Evolutionary conservation across 1,140 invertebrate species (phyloP), one percentile per base, ranked within the genome.

Genomic region (Cydia fagiglandana): DNA sequence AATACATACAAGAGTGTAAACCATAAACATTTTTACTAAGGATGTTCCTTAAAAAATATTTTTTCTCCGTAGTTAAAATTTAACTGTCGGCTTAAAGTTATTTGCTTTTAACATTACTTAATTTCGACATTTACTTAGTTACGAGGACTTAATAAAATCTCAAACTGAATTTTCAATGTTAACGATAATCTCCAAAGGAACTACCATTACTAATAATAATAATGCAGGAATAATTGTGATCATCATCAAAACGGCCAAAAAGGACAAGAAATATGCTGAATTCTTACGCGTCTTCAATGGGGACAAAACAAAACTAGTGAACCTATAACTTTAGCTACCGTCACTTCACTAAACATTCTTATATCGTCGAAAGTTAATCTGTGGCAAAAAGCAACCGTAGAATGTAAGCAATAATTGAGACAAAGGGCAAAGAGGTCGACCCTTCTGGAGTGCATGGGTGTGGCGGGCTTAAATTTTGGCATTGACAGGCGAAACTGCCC

Each of bases 401-500:
- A 77, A 80, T 80, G 78, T 81, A 78, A 85, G 81, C 82, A 88
- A 84, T 87, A 86, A 88, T 90, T 89, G 88, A 91, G 88, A 89
- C 88, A 87, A 89, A 91, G 87, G 89, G 86, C 88, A 86, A 77
- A 82, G 77, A 85, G 86, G 86, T 89, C 86, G 86, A 88, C 88
- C 86, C 88, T 88, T 87, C 76, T 77, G 81, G 81, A 92, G 89
- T 91, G 91, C 81, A 90, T 92, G 91, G 91, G 91, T 84, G 91
- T 90, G 89, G 85, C 83, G 81, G 80, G 77, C 89, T 90, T 92
- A 92, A 92, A 92, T 92, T 90, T 90, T 88, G 89, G 82, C 91
- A 92, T 92, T 92, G 91, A 92, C 91, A 91, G 91, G 84, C 85
- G 84, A 91, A 92, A 92, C 86, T 82, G 89, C 89, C 91, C 86